These are phyloP conservation scores for Phytoseiulus persimilis DNA, from an alignment of 2,888 invertebrate species.

Conservation along the genomic window DNA sequence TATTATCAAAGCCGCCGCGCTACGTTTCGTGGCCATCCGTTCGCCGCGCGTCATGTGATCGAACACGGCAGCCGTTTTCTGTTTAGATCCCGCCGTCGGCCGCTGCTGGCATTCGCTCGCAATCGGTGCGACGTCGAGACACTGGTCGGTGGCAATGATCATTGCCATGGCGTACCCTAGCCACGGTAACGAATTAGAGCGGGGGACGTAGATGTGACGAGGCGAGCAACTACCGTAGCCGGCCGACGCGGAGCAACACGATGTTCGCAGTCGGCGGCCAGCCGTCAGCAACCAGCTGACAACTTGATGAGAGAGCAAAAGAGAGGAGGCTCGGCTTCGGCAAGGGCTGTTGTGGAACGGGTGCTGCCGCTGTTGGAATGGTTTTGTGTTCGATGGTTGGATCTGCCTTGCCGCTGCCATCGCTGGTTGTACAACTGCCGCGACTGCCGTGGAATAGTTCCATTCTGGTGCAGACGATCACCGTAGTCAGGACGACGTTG, in stretches of 20 bases:
- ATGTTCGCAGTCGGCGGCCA: background rate
- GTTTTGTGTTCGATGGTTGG: background rate
- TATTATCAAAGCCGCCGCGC: background rate
- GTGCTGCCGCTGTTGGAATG: background rate
- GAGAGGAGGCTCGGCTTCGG: background rate
- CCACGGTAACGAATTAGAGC: background rate
- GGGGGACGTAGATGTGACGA: background rate
- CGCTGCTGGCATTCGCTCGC: background rate
- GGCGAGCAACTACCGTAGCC: background rate
- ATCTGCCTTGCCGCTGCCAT: background rate
- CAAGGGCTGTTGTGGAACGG: background rate
- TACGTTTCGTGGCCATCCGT: background rate
- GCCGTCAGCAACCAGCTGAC: background rate
- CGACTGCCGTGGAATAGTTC: background rate
- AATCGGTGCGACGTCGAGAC: too few species aligned
- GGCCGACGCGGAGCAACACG: too few species aligned
- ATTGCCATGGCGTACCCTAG: background rate
- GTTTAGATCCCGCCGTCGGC: background rate
- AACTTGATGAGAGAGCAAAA: background rate
- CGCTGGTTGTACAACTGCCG: background rate
- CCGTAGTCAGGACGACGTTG: background rate
- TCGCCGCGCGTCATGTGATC: background rate
- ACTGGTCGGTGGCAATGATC: background rate
- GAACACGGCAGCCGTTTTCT: background rate
- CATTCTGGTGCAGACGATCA: background rate